Evolutionary conservation across 2,797 vertebrate genomes (phyloP), one percentile per base, ranked within the genome.

Genomic region (Argya squamiceps): DNA sequence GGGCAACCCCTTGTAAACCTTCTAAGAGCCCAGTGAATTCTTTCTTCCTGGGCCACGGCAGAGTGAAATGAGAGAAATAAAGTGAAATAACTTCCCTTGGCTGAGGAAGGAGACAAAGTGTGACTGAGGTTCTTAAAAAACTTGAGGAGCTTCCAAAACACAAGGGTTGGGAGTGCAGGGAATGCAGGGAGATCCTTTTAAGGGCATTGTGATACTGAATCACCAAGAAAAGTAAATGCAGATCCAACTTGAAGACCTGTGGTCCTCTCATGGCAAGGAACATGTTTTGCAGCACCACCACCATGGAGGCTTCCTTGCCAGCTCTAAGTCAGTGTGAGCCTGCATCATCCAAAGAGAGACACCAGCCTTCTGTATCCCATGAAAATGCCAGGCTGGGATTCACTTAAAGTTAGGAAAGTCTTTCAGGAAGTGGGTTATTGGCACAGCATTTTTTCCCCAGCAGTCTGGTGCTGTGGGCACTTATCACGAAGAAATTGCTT

Each of bases 291-390:
- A 87, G 41, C 37, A 56, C 6, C 62, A 59, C 6, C 27, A 22
- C 15, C n/a, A 7, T 2, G 41, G 41, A 75, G 52, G 47, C 3
- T 89, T 89, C 10, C 6, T 4, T 52, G 52, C 23, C 65, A 59
- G 80, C 22, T 67, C 5, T 37, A 22, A 71, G 53, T 27, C 1
- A 4, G 2, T 23, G 19, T 7, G 14, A 13, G 7, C 26, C 36
- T 52, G 12, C 53, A 32, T 68, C 29, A 59, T 44, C 53, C 14
- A 5, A 84, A 52, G 53, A 84, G 22, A 44, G 34, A n/a, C 37
- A 71, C 9, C 43, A 64, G 22, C 37, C 50, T 0, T 0, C 53
- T 16, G 2, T 27, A 44, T 46, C 50, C 43, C 59, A 22, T 3
- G 12, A 18, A 62, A 43, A 47, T 69, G 15, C 43, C 2, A 0